A percentile compares a stretch with the other conserved stretches of the same genome.
Conservation (phyloP, 1,140 invertebrate genomes). For the Drosophila tropicalis region DNA sequence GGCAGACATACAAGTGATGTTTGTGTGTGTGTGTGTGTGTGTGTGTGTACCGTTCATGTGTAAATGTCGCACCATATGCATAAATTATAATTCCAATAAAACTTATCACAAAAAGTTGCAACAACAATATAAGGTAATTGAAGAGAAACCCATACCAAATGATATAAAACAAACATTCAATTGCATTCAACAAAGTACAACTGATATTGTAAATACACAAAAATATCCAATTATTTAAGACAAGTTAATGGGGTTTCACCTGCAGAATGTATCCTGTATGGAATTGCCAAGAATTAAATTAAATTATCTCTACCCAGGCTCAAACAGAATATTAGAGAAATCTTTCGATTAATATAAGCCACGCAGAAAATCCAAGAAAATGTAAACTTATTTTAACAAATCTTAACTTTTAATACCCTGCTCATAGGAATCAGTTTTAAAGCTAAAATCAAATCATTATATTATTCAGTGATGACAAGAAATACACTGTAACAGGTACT, state of each 20-base stretch:
- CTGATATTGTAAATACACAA: background rate
- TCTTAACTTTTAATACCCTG: background rate
- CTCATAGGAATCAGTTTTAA: too few relatives aligned
- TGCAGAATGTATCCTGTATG: background rate
- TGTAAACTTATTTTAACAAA: background rate
- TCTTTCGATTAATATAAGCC: too few relatives aligned
- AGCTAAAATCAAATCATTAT: too few relatives aligned
- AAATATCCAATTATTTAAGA: slow-evolving; percentile 3
- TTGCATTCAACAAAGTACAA: slow-evolving; percentile 17
- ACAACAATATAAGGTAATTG: slow-evolving; percentile 5
- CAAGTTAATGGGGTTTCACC: too few relatives aligned
- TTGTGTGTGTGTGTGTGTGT: background rate
- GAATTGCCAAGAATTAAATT: background rate
- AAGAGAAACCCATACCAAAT: slow-evolving; percentile 3
- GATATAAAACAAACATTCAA: slow-evolving; percentile 19
- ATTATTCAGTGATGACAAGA: too few relatives aligned
- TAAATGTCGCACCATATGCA: slow-evolving; percentile 47
- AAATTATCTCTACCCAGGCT: background rate
- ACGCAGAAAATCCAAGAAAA: background rate
- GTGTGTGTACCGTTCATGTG: background rate
- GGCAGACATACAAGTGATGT: background rate
- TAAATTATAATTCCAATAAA: slow-evolving; percentile 60
- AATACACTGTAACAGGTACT: background rate
- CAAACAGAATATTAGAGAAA: too few relatives aligned
- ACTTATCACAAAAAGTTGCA: slow-evolving; percentile 36